Percentiles rank a stretch among this genome's conserved stretches.
Conservation (phyloP, 2,888 invertebrate genomes). For the Panopea generosa region DNA sequence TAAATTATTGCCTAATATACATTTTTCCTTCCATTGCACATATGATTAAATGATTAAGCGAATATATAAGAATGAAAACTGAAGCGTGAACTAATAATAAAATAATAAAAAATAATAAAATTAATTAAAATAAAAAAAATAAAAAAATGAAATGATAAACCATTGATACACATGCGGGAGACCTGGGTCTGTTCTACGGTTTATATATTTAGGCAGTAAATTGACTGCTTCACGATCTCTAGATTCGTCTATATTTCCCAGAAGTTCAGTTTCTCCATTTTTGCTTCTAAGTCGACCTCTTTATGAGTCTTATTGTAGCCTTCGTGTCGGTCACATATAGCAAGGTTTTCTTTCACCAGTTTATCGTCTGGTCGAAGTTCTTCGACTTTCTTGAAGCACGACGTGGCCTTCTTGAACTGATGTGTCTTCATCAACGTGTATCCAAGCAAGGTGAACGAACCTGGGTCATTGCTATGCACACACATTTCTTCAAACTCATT, state of each 20-base stretch:
- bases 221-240: no score
- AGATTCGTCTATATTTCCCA: slow-evolving; percentile 19
- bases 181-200: no score
- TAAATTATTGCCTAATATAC: no score
- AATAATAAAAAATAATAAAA: no score
- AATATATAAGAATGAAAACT: no score
- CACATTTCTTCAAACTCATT: slow-evolving; percentile 61
- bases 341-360: slow-evolving; percentile 49
- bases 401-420: slow-evolving; percentile 60
- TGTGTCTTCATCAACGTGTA: slow-evolving; percentile 62
- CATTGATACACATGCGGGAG: no score
- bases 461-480: slow-evolving; percentile 48
- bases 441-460: slow-evolving; percentile 59
- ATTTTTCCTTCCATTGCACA: no score
- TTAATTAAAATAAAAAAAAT: no score
- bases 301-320: slow-evolving; percentile 36
- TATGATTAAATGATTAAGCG: no score
- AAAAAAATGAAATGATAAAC: no score
- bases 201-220: no score
- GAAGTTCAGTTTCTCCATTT: slow-evolving; percentile 44
- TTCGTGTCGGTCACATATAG: slow-evolving; percentile 43
- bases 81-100: no score
- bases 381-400: slow-evolving; percentile 52
- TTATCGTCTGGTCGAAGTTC: slow-evolving; percentile 50
- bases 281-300: slow-evolving; percentile 40